Percentiles rank a stretch among this genome's conserved stretches.
These are phyloP conservation scores for Latheticus oryzae DNA, from an alignment of 2,888 invertebrate genomes.

Conservation along the genomic window DNA sequence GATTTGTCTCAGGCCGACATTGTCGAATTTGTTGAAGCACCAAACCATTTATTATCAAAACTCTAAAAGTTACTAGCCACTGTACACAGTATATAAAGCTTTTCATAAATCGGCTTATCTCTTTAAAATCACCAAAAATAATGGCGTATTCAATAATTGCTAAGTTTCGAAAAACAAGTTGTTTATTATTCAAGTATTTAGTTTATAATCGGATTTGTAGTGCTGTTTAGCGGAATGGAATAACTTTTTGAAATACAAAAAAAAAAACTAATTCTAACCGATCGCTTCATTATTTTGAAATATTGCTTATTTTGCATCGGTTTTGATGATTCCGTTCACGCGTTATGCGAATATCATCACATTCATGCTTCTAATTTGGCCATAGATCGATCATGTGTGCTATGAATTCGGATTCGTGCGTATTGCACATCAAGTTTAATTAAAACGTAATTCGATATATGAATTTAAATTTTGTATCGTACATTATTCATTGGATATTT, in stretches of 20 bases:
- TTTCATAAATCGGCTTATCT: too few relatives aligned
- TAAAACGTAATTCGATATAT: conserved; percentile 60
- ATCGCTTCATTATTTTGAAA: conserved; percentile 56
- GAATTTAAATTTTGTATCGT: conserved; percentile 53
- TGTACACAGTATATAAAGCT: too few relatives aligned
- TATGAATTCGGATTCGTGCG: conserved; percentile 45
- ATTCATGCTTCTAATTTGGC: conserved; percentile 60
- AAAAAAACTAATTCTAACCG: too few relatives aligned
- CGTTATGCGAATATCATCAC: conserved; percentile 57
- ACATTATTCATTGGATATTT: conserved; percentile 49
- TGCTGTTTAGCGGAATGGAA: too few relatives aligned
- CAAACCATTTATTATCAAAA: conserved; percentile 34
- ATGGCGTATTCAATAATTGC: too few relatives aligned
- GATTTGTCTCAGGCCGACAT: conserved; percentile 58
- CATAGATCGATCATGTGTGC: conserved; percentile 57
- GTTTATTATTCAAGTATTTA: too few relatives aligned
- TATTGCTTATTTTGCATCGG: conserved; percentile 56
- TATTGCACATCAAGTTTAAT: conserved; percentile 56
- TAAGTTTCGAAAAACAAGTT: too few relatives aligned
- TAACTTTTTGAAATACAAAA: too few relatives aligned
- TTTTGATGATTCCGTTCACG: conserved; percentile 59
- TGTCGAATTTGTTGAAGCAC: conserved; percentile 52
- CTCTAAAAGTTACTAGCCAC: too few relatives aligned
- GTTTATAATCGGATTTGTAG: too few relatives aligned
- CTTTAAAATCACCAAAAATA: too few relatives aligned